Percentiles rank a stretch among this genome's conserved stretches.
Evolutionary conservation across 2,113 vertebrate species (phyloP).

Genomic region (Pachypanchax playfairii): DNA sequence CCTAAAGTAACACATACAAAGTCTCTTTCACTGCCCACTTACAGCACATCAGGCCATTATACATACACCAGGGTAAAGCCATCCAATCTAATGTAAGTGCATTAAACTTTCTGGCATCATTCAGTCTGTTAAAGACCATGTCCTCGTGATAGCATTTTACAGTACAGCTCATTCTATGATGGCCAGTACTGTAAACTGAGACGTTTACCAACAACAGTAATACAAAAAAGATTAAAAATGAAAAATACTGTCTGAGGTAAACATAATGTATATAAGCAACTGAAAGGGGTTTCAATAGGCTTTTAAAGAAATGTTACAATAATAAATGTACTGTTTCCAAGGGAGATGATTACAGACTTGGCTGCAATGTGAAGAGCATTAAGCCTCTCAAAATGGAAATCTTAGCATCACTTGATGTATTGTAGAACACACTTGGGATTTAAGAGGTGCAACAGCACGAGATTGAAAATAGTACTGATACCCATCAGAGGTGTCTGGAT

Average conservation of each 20-base stretch:
- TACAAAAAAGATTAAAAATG: conserved; percentile 17
- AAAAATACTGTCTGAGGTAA: conserved; percentile 27
- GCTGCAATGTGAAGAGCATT: conserved; percentile 48
- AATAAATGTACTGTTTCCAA: conserved; percentile 33
- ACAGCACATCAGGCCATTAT: conserved; percentile 50
- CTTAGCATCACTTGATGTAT: conserved; percentile 41
- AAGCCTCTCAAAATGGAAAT: conserved; percentile 36
- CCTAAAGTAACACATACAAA: conserved; percentile 1
- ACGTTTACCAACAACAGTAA: background rate
- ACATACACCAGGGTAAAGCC: conserved; percentile 55
- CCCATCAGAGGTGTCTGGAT: conserved; percentile 36
- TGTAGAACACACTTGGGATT: conserved; percentile 38
- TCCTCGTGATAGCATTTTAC: conserved; percentile 62
- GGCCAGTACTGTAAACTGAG: conserved; percentile 1
- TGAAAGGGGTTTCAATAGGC: conserved; percentile 27
- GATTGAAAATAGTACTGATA: conserved; percentile 56
- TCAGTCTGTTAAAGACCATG: conserved; percentile 53
- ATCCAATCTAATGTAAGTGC: conserved; percentile 59
- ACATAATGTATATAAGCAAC: conserved; percentile 26
- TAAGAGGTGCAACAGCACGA: conserved; percentile 35
- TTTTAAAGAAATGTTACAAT: conserved; percentile 33
- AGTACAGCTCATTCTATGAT: conserved; percentile 31
- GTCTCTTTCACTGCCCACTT: conserved; percentile 4
- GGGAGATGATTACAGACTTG: conserved; percentile 51
- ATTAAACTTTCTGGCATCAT: conserved; percentile 61